A percentile compares a stretch with the other conserved stretches of the same genome.
Conservation (phyloP, 2,888 invertebrate species). For the Phaonia tiefii region DNA sequence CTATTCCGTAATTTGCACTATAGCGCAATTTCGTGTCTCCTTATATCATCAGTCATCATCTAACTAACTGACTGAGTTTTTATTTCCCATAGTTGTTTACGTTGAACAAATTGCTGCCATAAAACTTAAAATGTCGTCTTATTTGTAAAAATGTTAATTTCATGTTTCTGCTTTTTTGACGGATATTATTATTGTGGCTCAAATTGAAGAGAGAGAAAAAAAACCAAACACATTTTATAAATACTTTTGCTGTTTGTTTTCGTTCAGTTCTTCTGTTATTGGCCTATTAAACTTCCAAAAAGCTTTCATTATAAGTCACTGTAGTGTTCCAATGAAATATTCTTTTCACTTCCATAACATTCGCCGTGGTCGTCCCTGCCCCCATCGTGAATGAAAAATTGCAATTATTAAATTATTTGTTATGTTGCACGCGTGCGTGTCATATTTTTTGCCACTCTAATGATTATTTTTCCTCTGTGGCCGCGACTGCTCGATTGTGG, state of each 20-base stretch:
- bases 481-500: slow-evolving; percentile 8
- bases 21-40: not conserved
- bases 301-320: slow-evolving; percentile 16
- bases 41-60: not conserved
- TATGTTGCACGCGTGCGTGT: slow-evolving; percentile 67
- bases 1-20: too few relatives aligned
- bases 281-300: slow-evolving; percentile 11
- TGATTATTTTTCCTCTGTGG: slow-evolving; percentile 22
- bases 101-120: slow-evolving; percentile 73
- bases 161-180: slow-evolving; percentile 18
- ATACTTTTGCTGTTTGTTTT: slow-evolving; percentile 29
- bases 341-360: slow-evolving; percentile 15
- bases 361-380: not conserved
- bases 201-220: slow-evolving; percentile 14
- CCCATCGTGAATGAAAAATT: slow-evolving; percentile 64
- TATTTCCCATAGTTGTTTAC: slow-evolving; percentile 36
- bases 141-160: slow-evolving; percentile 75
- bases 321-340: slow-evolving; percentile 10
- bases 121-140: slow-evolving; percentile 72
- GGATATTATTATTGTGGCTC: not conserved
- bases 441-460: slow-evolving; percentile 43
- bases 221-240: slow-evolving; percentile 30
- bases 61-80: not conserved
- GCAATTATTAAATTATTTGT: slow-evolving; percentile 67
- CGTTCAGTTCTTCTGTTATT: not conserved